A percentile compares a stretch with the other conserved stretches of the same genome.
These are phyloP conservation scores for Frankliniella intonsa DNA, from an alignment of 2,888 invertebrate species.

Conservation along the genomic window DNA sequence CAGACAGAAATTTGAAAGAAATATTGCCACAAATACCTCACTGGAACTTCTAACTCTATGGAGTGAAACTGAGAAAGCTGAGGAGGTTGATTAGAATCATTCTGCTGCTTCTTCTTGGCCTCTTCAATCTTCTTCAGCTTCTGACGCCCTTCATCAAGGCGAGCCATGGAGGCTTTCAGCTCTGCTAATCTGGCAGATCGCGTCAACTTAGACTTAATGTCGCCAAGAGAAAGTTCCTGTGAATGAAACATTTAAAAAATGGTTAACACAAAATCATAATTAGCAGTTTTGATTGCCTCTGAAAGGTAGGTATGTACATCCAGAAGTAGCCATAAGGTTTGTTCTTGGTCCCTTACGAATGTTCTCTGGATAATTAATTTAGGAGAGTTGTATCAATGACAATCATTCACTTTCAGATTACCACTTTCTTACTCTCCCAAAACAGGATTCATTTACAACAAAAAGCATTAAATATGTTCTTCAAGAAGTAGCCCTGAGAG, in stretches of 20 bases:
- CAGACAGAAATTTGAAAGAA: constrained; percentile 33
- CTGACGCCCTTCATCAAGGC: constrained; percentile 60
- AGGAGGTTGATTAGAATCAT: constrained; percentile 39
- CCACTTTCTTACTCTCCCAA: not conserved
- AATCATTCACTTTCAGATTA: not conserved
- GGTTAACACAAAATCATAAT: not conserved
- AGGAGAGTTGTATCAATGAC: constrained; percentile 13
- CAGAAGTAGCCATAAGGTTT: not conserved
- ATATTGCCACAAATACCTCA: constrained; percentile 54
- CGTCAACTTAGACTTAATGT: constrained; percentile 63
- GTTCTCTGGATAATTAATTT: not conserved
- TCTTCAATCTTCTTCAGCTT: constrained; percentile 51
- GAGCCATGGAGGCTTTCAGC: constrained; percentile 61
- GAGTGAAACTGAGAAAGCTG: constrained; percentile 65
- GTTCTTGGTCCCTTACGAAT: not conserved
- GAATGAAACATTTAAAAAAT: constrained; percentile 27
- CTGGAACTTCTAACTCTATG: constrained; percentile 69
- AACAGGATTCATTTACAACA: not conserved
- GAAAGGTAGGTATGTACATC: not conserved
- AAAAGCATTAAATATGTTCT: not conserved
- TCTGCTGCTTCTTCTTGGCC: constrained; percentile 44
- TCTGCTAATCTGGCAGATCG: constrained; percentile 66
- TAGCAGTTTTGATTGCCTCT: not conserved
- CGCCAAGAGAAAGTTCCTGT: constrained; percentile 61
- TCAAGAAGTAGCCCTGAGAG: not conserved